Base-by-base conservation (phyloP, 2,888 invertebrate species). In the Drosophila paranaensis region DNA sequence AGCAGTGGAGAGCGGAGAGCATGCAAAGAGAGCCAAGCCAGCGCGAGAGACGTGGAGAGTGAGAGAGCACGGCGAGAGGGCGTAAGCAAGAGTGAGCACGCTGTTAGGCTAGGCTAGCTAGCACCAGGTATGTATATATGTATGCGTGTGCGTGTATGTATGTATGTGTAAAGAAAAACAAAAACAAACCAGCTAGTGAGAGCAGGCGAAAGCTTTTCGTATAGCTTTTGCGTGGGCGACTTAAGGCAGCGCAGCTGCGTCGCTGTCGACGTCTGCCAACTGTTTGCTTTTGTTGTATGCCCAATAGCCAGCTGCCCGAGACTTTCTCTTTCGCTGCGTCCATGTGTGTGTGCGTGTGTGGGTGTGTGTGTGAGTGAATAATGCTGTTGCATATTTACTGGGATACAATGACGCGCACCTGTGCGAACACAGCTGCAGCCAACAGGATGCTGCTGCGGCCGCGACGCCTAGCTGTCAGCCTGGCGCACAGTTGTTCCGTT, bases 341-440 rank as follows among this genome's bases (percentile, higher is more conserved):
- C 16, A 40, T 42, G 14, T 37, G 50, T n/a, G 16, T 33, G 20
- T 42, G 48, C 37, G 14, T 43, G 4, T 46, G 30, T 39, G 6
- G 45, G 48, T 40, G 33, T 39, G 40, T 51, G 33, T 51, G 43
- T 60, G 53, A 62, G 68, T 64, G 11, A 55, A 63, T 70, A 74
- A 76, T 87, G 71, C 79, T 79, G 85, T 86, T 86, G 86, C 86
- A 88, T 90, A 90, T 82, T 80, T 86, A 77, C 64, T 71, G 89
- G 83, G 71, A 70, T 71, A 63, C 70, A 60, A 63, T 62, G 62
- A 71, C 61, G 74, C 64, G 73, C 81, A 81, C 84, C 84, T 83
- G 81, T 77, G 67, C 60, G 72, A 66, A 50, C 62, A 55, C 63
- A 71, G 77, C 71, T 80, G 77, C 77, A 76, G 80, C 67, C 39